Conservation (phyloP, 2,888 invertebrate genomes). For the Ornithoptera priamus region DNA sequence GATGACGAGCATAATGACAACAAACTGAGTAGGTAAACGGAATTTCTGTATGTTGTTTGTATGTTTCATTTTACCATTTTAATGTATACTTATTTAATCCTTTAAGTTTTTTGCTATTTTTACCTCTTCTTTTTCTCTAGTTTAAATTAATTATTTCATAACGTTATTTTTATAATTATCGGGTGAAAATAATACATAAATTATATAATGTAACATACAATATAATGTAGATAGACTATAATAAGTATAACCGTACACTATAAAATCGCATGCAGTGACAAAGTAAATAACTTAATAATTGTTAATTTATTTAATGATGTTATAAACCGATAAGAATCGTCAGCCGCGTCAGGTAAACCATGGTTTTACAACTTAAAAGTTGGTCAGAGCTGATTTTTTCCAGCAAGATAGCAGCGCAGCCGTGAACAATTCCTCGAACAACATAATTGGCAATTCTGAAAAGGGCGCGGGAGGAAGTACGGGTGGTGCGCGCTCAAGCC, state of each 20-base stretch:
- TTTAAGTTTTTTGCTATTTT: background rate
- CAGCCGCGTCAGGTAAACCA: background rate
- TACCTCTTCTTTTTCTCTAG: background rate
- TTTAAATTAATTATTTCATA: background rate
- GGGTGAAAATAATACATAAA: too few relatives aligned
- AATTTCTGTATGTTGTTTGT: constrained; percentile 70
- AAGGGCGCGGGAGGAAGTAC: constrained; percentile 56
- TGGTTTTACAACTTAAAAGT: constrained; percentile 39
- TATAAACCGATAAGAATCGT: too few relatives aligned
- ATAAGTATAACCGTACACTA: too few relatives aligned
- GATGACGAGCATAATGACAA: constrained; percentile 71
- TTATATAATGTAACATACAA: too few relatives aligned
- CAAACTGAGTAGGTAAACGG: constrained; percentile 79
- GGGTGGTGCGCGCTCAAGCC: constrained; percentile 86
- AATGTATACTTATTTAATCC: background rate
- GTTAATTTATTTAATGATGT: too few relatives aligned
- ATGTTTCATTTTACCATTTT: constrained; percentile 38
- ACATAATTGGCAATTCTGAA: constrained; percentile 72
- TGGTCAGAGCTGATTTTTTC: constrained; percentile 77
- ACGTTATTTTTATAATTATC: too few relatives aligned
- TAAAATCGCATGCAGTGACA: too few relatives aligned
- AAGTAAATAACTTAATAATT: too few relatives aligned
- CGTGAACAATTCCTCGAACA: constrained; percentile 91
- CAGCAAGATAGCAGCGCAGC: constrained; percentile 82
- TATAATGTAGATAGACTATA: too few relatives aligned